These are phyloP conservation scores for Meloidogyne floridensis DNA, from an alignment of 1,140 invertebrate genomes.

Conservation along the genomic window DNA sequence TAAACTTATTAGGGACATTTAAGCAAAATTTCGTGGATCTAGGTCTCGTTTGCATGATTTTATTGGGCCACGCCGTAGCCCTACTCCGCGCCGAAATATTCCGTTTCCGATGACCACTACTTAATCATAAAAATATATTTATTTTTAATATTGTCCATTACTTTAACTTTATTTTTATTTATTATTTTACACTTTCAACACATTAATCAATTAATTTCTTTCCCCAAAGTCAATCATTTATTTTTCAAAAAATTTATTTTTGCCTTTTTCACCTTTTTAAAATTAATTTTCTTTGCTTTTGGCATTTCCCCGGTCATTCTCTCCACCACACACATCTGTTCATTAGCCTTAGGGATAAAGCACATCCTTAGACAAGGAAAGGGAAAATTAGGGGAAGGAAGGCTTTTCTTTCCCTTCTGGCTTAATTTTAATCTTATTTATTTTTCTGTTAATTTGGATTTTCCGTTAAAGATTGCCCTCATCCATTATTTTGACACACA, in stretches of 20 bases:
- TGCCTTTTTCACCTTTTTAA: not conserved
- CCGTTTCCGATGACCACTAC: no score
- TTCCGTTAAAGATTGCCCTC: not conserved
- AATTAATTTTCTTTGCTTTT: not conserved
- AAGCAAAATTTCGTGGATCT: no score
- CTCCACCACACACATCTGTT: not conserved
- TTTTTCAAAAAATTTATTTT: not conserved
- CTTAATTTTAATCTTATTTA: not conserved
- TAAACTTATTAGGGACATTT: no score
- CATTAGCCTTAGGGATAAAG: constrained; percentile 5
- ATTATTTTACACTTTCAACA: not conserved
- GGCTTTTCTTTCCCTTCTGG: not conserved
- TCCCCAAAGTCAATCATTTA: not conserved
- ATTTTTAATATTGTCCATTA: no score
- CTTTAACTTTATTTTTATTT: not conserved
- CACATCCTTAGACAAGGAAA: not conserved
- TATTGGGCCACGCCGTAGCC: no score
- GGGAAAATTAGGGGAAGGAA: not conserved
- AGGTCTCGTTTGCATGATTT: no score
- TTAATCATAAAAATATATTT: no score
- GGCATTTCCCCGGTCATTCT: not conserved
- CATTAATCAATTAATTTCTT: not conserved
- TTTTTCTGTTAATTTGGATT: not conserved
- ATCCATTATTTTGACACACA: not conserved
- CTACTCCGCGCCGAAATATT: not conserved